These are phyloP conservation scores for Pachymerium ferrugineum DNA, from an alignment of 2,888 invertebrate genomes.

Conservation along the genomic window DNA sequence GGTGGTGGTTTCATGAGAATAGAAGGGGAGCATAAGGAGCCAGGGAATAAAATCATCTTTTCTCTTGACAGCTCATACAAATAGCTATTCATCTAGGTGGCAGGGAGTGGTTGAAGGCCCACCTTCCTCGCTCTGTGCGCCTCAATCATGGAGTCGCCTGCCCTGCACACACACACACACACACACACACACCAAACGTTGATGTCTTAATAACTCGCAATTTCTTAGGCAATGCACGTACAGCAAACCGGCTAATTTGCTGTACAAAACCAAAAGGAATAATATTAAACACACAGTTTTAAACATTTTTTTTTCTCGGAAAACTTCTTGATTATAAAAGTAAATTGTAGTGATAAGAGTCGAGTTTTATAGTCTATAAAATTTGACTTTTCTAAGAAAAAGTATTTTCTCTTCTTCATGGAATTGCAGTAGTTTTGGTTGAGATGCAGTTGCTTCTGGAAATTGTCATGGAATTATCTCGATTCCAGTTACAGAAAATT, in stretches of 20 bases:
- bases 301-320: not conserved
- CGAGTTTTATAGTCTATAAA: not conserved
- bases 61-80: conserved; percentile 32
- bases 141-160: conserved; percentile 21
- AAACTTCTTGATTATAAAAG: no score
- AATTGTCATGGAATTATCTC: conserved; percentile 21
- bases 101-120: conserved; percentile 9
- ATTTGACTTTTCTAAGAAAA: not conserved
- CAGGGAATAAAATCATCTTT: conserved; percentile 29
- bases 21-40: conserved; percentile 20
- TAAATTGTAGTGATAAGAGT: not conserved
- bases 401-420: not conserved
- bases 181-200: not conserved
- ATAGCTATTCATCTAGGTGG: conserved; percentile 31
- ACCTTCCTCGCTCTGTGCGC: conserved; percentile 16
- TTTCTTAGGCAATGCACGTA: not conserved
- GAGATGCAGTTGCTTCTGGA: conserved; percentile 21
- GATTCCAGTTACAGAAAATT: conserved; percentile 21
- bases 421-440: not conserved
- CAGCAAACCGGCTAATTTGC: not conserved
- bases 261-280: not conserved
- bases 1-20: not conserved
- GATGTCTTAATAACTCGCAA: conserved; percentile 1
- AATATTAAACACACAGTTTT: not conserved
- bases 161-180: not conserved